These are phyloP conservation scores for Spilarctia lutea DNA, from an alignment of 2,888 invertebrate genomes.

Conservation along the genomic window DNA sequence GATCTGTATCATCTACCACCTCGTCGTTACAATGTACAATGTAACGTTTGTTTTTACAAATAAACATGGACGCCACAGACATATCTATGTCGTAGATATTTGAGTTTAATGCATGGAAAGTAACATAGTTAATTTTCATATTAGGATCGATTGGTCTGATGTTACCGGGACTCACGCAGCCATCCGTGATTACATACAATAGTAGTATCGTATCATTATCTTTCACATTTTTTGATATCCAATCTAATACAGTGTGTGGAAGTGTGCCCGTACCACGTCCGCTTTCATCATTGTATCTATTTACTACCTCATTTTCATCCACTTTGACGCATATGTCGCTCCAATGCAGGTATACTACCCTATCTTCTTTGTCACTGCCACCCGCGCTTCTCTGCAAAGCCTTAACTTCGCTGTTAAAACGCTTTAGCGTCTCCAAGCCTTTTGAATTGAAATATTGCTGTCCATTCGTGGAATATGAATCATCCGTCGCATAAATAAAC, in stretches of 20 bases:
- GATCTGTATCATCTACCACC: slow-evolving; percentile 9
- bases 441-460: slow-evolving; percentile 6
- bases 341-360: slow-evolving; percentile 9
- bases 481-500: slow-evolving; percentile 14
- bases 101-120: slow-evolving; percentile 6
- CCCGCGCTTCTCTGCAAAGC: background rate
- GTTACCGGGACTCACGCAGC: background rate
- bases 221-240: background rate
- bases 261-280: background rate
- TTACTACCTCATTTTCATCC: background rate
- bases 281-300: background rate
- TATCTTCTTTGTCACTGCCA: background rate
- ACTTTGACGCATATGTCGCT: background rate
- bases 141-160: background rate
- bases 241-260: background rate
- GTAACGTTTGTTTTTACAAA: slow-evolving; percentile 43
- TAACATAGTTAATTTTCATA: background rate
- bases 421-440: background rate
- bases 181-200: slow-evolving; percentile 10
- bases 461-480: background rate
- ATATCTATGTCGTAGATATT: background rate
- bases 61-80: slow-evolving; percentile 8
- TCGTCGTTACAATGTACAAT: slow-evolving; percentile 37
- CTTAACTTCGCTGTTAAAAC: slow-evolving; percentile 4
- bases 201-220: background rate